A percentile compares a stretch with the other conserved stretches of the same genome.
Evolutionary conservation across 2,113 vertebrate genomes (phyloP).

Genomic region (Myrmecophaga tridactyla): DNA sequence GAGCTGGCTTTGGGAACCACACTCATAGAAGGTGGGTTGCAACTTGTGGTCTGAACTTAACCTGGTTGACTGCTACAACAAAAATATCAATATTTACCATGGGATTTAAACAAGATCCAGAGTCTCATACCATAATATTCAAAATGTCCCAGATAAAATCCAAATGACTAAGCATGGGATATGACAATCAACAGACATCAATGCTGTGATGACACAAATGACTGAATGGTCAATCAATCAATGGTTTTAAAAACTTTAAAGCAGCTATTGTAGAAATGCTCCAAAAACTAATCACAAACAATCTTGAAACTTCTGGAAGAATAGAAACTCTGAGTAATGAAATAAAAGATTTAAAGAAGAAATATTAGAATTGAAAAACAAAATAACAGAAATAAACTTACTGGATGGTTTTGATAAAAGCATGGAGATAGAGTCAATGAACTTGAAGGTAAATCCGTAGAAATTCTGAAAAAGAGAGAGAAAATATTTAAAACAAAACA

Average conservation of each 20-base stretch:
- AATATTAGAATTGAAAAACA: slow-evolving; percentile 12
- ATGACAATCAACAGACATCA: slow-evolving; percentile 10
- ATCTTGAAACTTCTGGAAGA: neutral
- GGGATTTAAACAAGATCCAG: slow-evolving; percentile 27
- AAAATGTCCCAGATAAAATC: slow-evolving; percentile 25
- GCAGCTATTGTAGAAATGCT: neutral
- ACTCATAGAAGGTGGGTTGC: neutral
- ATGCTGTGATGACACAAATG: neutral
- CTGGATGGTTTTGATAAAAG: neutral
- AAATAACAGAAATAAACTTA: neutral
- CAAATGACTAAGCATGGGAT: slow-evolving; percentile 25
- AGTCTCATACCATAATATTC: slow-evolving; percentile 17
- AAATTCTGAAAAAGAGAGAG: neutral
- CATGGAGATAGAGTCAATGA: neutral
- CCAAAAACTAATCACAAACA: neutral
- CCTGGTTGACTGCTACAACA: neutral
- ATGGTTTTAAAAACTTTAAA: slow-evolving; percentile 15
- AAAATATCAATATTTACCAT: slow-evolving; percentile 12
- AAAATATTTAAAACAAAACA: neutral
- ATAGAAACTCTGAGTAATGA: neutral
- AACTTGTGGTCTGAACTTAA: neutral
- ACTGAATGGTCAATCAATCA: neutral
- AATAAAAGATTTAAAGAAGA: neutral
- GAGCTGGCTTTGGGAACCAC: neutral
- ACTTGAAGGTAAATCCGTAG: neutral